Evolutionary conservation across 2,888 invertebrate species (phyloP).

Genomic region (Pterostichus madidus): DNA sequence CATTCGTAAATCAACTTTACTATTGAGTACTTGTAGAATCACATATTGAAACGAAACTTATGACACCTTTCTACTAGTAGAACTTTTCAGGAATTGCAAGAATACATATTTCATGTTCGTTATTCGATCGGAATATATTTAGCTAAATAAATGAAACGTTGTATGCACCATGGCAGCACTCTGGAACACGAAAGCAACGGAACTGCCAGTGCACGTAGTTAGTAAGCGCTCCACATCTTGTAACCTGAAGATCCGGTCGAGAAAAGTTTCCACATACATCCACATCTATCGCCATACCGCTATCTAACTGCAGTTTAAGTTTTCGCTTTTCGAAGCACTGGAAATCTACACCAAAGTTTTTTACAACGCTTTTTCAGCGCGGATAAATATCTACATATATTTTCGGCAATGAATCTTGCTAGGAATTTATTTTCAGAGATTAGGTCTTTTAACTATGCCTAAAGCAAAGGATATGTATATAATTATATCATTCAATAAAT

Average conservation of each 20-base stretch:
- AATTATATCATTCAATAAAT: too few relatives aligned
- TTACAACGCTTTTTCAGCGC: not conserved
- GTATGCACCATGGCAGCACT: not conserved
- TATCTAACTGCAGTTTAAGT: conserved; percentile 58
- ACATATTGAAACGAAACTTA: too few relatives aligned
- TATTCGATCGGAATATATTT: not conserved
- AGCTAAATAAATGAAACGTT: conserved; percentile 22
- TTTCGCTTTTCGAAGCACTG: conserved; percentile 1
- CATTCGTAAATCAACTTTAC: too few relatives aligned
- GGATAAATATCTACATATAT: conserved; percentile 1
- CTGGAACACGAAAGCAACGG: not conserved
- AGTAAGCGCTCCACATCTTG: conserved; percentile 46
- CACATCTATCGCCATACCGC: not conserved
- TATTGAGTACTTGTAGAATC: too few relatives aligned
- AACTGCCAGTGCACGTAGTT: conserved; percentile 6
- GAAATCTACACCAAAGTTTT: not conserved
- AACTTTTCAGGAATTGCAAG: not conserved
- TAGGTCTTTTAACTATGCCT: not conserved
- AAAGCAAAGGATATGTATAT: too few relatives aligned
- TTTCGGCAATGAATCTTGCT: not conserved
- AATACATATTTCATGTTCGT: conserved; percentile 24
- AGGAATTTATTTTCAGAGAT: not conserved
- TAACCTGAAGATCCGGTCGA: conserved; percentile 13
- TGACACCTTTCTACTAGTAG: not conserved
- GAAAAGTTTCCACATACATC: conserved; percentile 38